Evolutionary conservation across 2,113 vertebrate genomes (phyloP), one percentile per base, ranked within the genome.

Genomic region (Hepsetus odoe): DNA sequence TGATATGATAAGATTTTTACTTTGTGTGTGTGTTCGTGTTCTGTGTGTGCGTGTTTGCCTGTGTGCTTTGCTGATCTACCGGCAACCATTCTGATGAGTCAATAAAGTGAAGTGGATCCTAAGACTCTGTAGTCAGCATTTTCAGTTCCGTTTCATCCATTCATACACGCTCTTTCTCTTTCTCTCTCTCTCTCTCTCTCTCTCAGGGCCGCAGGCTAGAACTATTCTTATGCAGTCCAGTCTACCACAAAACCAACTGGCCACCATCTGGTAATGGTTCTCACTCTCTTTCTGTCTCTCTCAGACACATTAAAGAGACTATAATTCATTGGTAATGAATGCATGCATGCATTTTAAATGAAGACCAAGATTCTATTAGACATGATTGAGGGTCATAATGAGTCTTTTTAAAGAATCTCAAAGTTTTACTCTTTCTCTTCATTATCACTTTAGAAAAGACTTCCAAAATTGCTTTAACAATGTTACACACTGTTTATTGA

Each of bases 161-260:
- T 16, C 24, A 24, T 3, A 26, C 38, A 33, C 4, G 12, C 30
- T 68, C 38, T 40, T 20, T 30, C 46, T 58, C 20, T 35, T 12
- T 68, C 35, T 33, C 5, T 77, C 33, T 64, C n/a, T 67, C 32
- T 30, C 1, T 65, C 51, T 80, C 33, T 22, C 38, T 53, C 56
- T 67, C 71, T 35, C 85, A 99, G 98, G 98, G 88, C 97, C 97
- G 4, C 98, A 99, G 84, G 98, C 98, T 79, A 95, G 97, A 87
- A 99, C 97, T 3, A 97, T 99, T 88, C 96, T 99, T 82, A 99
- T 99, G 98, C 98, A 99, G 88, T 99, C 97, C 80, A 99, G 97
- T 91, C 95, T 99, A 91, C 97, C 98, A 84, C 98, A 99, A 89
- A 83, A 91, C 80, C 97, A 99, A 86, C 91, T 99, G 84, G 98